phyloP scores from a whole-genome alignment of 1,140 invertebrate species.

The Seison nebaliae region DNA sequence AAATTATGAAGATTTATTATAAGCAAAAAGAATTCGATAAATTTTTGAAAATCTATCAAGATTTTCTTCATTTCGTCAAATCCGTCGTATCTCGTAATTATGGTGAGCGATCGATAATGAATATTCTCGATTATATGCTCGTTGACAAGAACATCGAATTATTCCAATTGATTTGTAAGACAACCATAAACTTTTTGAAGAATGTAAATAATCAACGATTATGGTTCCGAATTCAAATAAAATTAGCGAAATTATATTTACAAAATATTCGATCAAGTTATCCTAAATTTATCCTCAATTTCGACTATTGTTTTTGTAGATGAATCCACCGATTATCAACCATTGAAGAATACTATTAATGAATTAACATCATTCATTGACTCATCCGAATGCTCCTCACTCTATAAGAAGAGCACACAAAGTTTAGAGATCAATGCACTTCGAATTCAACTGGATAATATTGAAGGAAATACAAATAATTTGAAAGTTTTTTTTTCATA shows the following conservation, averaged over 20 bases:
- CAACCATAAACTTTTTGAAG: constrained; percentile 21
- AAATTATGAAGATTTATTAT: constrained; percentile 99
- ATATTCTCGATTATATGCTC: constrained; percentile 94
- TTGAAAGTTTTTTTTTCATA: constrained; percentile 45
- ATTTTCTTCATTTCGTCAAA: constrained; percentile 10
- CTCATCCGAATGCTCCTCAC: too few species aligned
- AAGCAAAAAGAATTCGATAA: constrained; percentile 31
- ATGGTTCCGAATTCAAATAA: constrained; percentile 99
- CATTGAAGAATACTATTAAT: too few species aligned
- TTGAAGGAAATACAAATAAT: constrained; percentile 98
- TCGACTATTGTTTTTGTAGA: too few species aligned
- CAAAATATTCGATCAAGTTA: too few species aligned
- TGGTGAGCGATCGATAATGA: constrained; percentile 97
- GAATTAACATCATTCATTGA: too few species aligned
- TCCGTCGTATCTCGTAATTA: constrained; percentile 90
- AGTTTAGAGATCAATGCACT: constrained; percentile 88
- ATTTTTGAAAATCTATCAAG: constrained; percentile 10
- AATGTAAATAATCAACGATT: constrained; percentile 66
- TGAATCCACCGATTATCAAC: too few species aligned
- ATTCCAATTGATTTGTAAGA: constrained; percentile 97
- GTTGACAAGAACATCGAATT: constrained; percentile 62
- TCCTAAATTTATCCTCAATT: too few species aligned
- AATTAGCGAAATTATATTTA: constrained; percentile 89
- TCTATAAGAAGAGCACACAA: constrained; percentile 56
- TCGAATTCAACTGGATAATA: constrained; percentile 99